These are phyloP conservation scores for Microtus oregoni DNA, from an alignment of 2,113 vertebrate species.

Conservation along the genomic window DNA sequence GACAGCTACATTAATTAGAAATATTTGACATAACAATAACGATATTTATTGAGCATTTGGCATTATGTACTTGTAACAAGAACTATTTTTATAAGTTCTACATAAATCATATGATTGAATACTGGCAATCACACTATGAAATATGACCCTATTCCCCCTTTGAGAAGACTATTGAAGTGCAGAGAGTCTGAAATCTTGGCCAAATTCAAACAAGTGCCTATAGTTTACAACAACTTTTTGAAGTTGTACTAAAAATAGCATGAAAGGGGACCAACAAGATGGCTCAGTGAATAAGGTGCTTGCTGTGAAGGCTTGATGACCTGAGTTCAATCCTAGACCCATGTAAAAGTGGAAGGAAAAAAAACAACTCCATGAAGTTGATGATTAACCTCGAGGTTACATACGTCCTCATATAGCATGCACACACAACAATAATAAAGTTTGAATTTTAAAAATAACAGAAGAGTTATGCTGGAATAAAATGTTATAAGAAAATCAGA, in stretches of 20 bases:
- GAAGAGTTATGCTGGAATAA: conserved; percentile 14
- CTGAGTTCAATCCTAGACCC: neutral
- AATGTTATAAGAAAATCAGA: conserved; percentile 10
- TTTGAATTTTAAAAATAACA: neutral
- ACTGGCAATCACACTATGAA: neutral
- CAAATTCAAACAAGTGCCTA: neutral
- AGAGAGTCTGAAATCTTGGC: neutral
- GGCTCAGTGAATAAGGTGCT: neutral
- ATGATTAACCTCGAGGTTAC: neutral
- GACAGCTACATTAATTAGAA: neutral
- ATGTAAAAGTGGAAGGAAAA: neutral
- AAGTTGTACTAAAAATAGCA: neutral
- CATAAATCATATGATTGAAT: neutral
- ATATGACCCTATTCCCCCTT: neutral
- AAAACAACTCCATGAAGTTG: neutral
- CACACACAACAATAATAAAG: neutral
- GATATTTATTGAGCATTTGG: neutral
- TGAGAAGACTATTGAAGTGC: neutral
- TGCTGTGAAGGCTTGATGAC: too few relatives aligned
- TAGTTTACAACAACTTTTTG: neutral
- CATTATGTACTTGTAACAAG: neutral
- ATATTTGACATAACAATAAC: neutral
- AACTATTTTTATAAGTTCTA: neutral
- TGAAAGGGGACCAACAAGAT: too few relatives aligned
- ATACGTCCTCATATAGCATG: neutral